phyloP scores from a whole-genome alignment of 2,113 vertebrate genomes.

The Dinomys branickii region DNA sequence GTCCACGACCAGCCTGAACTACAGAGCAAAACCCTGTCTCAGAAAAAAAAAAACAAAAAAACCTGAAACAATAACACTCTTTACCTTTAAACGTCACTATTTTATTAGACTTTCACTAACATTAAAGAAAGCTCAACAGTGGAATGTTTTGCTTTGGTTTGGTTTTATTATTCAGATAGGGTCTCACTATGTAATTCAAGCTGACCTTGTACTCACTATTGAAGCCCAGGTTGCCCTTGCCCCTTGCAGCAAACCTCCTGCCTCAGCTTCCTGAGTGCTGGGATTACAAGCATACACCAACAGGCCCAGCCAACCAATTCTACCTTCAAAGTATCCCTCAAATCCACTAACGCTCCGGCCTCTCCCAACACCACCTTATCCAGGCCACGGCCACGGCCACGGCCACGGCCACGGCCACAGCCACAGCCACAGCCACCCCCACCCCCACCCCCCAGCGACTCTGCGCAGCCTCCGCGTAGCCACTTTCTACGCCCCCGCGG shows the following conservation, averaged over 20 bases:
- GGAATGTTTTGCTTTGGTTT: not conserved
- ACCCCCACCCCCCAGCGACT: not conserved
- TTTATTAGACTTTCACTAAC: not conserved
- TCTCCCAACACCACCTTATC: not conserved
- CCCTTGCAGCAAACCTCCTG: not conserved
- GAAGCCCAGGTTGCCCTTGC: not conserved
- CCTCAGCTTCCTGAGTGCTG: not conserved
- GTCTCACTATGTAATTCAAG: not conserved
- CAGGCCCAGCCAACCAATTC: not conserved
- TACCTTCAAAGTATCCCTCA: constrained; percentile 27
- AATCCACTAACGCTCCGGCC: not conserved
- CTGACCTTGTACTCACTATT: not conserved
- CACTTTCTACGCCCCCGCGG: not conserved
- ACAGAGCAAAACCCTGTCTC: not conserved
- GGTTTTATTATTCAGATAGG: not conserved
- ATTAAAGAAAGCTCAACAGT: not conserved
- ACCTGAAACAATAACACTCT: too few relatives aligned
- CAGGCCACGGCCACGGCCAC: too few relatives aligned
- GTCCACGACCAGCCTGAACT: too few relatives aligned
- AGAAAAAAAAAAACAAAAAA: not conserved
- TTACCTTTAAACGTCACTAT: too few relatives aligned
- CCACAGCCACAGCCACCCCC: too few relatives aligned
- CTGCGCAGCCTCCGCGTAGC: not conserved
- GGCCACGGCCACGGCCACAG: too few relatives aligned
- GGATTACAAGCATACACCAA: not conserved